These are phyloP conservation scores for Excalfactoria chinensis DNA, from an alignment of 2,113 vertebrate species.

Conservation along the genomic window DNA sequence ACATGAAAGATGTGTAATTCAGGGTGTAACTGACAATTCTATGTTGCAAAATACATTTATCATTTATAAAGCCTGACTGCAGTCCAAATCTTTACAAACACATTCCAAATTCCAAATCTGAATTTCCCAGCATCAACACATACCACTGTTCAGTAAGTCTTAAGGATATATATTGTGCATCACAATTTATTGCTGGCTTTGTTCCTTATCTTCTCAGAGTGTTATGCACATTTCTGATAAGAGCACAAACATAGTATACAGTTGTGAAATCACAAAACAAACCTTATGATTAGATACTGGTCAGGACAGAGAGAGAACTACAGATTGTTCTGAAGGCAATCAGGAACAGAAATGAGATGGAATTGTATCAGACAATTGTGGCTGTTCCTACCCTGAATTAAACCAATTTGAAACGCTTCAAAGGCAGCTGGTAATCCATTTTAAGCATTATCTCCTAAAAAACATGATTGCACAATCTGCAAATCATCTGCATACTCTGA, in stretches of 20 bases:
- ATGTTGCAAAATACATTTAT: background rate
- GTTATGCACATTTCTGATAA: rapidly evolving
- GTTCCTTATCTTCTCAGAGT: background rate
- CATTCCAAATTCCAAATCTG: background rate
- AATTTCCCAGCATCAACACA: background rate
- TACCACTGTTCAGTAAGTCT: background rate
- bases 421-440: background rate
- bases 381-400: background rate
- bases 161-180: background rate
- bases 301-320: background rate
- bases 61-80: background rate
- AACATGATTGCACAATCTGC: background rate
- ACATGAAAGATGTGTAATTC: background rate
- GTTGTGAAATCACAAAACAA: background rate
- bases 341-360: background rate
- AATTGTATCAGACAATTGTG: background rate
- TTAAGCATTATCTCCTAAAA: background rate
- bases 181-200: background rate
- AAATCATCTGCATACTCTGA: background rate
- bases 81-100: background rate
- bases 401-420: background rate
- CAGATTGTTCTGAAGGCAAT: background rate
- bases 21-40: background rate
- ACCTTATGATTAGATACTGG: background rate
- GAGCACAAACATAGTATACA: background rate